These are phyloP conservation scores for Emydoidea blandingii DNA, from an alignment of 2,797 vertebrate genomes.

Conservation along the genomic window DNA sequence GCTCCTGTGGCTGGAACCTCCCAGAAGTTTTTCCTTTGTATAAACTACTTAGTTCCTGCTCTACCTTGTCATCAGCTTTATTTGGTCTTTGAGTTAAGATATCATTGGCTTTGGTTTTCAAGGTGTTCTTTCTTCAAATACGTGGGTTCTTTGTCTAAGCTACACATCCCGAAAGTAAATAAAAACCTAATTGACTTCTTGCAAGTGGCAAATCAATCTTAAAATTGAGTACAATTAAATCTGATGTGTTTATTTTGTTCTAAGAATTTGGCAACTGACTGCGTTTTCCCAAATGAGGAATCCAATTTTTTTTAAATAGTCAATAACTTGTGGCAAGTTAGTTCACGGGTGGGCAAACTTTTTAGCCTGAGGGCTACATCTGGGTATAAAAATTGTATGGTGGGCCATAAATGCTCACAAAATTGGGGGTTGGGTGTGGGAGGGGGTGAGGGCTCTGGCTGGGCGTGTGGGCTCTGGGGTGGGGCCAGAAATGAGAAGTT, in stretches of 20 bases:
- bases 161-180: fast-evolving
- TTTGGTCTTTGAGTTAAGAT: not conserved
- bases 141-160: not conserved
- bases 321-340: not conserved
- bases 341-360: no score
- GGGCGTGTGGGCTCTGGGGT: no score
- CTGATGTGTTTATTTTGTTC: not conserved
- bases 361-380: no score
- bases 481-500: no score
- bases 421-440: no score
- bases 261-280: not conserved
- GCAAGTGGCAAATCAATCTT: not conserved
- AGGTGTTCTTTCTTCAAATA: fast-evolving
- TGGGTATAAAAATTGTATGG: no score
- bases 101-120: not conserved
- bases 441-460: no score
- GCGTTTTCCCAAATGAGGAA: no score
- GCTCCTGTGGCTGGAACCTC: no score
- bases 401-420: no score
- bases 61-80: no score
- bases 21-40: not conserved
- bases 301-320: slow-evolving; percentile 1
- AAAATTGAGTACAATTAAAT: not conserved
- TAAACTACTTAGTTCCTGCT: not conserved
- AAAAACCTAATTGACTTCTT: not conserved